These are phyloP conservation scores for Heliocidaris erythrogramma DNA, from an alignment of 35 echinoderm and acorn worm genomes.

Conservation along the genomic window DNA sequence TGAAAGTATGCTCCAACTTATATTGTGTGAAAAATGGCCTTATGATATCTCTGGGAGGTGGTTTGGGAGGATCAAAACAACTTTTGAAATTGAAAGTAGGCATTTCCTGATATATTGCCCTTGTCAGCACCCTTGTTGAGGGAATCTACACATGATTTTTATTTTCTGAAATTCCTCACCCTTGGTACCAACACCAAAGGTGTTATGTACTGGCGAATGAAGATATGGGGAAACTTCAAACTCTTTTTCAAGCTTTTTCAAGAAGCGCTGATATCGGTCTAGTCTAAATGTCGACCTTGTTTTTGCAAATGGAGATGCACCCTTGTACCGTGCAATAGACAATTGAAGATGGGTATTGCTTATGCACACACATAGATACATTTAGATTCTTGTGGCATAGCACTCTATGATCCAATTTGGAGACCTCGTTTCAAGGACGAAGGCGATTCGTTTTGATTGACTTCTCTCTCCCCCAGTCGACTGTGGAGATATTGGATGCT, in stretches of 20 bases:
- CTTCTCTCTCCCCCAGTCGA: not conserved
- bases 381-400: not conserved
- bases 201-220: too few species aligned
- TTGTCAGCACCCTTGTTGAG: too few species aligned
- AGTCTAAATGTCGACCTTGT: not conserved
- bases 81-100: too few species aligned
- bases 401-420: constrained; percentile 1
- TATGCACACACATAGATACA: constrained; percentile 2
- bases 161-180: too few species aligned
- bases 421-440: not conserved
- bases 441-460: not conserved
- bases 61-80: too few species aligned
- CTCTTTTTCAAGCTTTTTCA: not conserved
- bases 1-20: too few species aligned
- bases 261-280: not conserved
- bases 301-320: not conserved
- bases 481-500: not conserved
- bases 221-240: not conserved
- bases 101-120: too few species aligned
- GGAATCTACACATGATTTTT: too few species aligned
- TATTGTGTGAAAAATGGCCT: too few species aligned
- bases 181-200: too few species aligned
- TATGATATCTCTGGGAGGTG: too few species aligned
- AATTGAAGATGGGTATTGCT: not conserved
- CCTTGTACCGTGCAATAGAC: not conserved